Base-by-base conservation (phyloP, 2,113 vertebrate genomes). In the Cochlearius cochlearius region DNA sequence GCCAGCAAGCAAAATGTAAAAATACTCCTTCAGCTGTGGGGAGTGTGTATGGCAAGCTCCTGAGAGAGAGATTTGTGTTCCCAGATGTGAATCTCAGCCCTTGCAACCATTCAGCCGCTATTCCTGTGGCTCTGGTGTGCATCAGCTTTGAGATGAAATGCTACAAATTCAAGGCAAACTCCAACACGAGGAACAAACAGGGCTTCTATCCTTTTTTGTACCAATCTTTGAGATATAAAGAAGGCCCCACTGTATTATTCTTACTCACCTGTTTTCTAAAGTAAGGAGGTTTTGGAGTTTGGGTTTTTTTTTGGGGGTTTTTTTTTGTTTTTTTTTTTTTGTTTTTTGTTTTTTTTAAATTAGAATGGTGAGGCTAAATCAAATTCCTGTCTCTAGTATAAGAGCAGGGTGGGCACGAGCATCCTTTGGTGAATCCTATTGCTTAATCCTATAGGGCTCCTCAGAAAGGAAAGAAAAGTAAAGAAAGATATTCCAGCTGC, bases 31-130 rank as follows among this genome's bases (percentile, higher is more conserved):
- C 79, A 86, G 60, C 84, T 60, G 69, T 86, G 94, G 95, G 79
- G 91, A 94, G 55, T 82, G 38, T 52, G 62, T 55, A 88, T 15
- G 53, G 67, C 36, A 66, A 52, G 27, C 50, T 90, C 69, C 88
- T 95, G 82, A 2, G 13, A 92, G 96, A 97, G 73, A 96, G 90
- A 93, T 87, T 83, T 71, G 75, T 68, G 88, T 84, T 97, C 79
- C 95, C 77, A 66, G 97, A 93, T 67, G 63, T 88, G 86, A 97
- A 94, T 91, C 96, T 92, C 71, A 21, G 92, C 79, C 60, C 86
- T 75, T 59, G 53, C 36, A 77, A 49, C 56, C 53, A 56, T 55
- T 86, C 91, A 91, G 71, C 38, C 11, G 30, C 90, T 86, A 26
- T 27, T 96, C 64, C 88, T 26, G 38, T 8, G 50, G 73, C 64